Base-by-base conservation (phyloP, 2,888 invertebrate genomes). In the Tribolium freemani region DNA sequence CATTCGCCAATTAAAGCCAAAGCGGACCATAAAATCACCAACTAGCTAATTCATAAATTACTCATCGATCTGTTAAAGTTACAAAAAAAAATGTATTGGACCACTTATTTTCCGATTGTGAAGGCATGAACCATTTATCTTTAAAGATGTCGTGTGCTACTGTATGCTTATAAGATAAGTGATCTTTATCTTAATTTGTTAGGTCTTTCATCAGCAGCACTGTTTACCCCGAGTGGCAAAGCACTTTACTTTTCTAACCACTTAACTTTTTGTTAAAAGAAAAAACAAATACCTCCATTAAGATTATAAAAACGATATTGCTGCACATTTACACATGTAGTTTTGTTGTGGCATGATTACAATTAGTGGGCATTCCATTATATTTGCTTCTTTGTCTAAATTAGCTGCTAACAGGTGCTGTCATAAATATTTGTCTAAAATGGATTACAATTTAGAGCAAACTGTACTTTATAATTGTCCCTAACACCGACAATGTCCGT, bases 181-280 rank as follows among this genome's bases (percentile, higher is more conserved):
- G 76, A 77, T 77, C 77, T 76, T 73, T 74, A 77, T 77, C 77
- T 76, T 76, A 77, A 77, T 77, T 73, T 75, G 73, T 76, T 75
- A 73, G 75, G 73, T 76, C 72, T 74, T 75, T 75, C 57, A 63
- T 63, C 61, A 63, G 74, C 73, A 75, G 51, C 31, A 26, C 75
- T 76, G 78, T 76, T 78, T 78, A 75, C 76, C 68, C 75, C 73
- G 71, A 76, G 78, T 76, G 58, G 58, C 58, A 72, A 73, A 78
- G 71, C 76, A 76, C 76, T 77, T 76, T 74, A 73, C 76, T 69
- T 46, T 63, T 63, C 73, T 69, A 77, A 75, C 76, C 77, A 77
- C 77, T 79, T 75, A 76, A 76, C 74, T 73, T 75, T 76, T 72
- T 75, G 75, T 68, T 45, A 60, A 75, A 76, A 74, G 72, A 77